Percentiles rank a stretch among this genome's conserved stretches.
Conservation (phyloP, 2,888 invertebrate genomes). For the Mesorhabditis belari region DNA sequence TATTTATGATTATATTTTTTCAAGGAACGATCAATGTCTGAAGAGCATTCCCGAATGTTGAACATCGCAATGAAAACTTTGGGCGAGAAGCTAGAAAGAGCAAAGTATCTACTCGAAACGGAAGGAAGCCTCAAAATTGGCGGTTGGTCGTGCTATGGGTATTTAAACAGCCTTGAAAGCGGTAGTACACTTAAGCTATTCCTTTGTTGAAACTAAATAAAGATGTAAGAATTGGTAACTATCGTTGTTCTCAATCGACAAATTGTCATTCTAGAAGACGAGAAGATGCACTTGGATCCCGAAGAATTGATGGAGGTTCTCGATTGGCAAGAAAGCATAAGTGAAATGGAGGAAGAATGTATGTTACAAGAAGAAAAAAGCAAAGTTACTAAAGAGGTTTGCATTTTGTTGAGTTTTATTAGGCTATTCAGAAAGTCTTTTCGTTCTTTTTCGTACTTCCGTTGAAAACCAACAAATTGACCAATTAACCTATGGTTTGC, state of each 20-base stretch:
- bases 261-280: neutral
- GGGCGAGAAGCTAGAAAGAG: slow-evolving; percentile 69
- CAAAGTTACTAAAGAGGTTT: slow-evolving; percentile 5
- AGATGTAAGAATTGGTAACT: no score
- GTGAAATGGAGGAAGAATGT: slow-evolving; percentile 57
- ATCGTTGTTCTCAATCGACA: neutral
- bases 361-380: slow-evolving; percentile 15
- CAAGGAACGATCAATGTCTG: slow-evolving; percentile 71
- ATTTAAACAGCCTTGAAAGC: no score
- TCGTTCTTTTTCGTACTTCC: no score
- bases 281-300: slow-evolving; percentile 46
- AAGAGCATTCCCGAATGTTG: slow-evolving; percentile 75
- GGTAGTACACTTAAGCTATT: no score
- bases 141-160: no score
- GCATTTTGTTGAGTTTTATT: no score
- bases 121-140: slow-evolving; percentile 48
- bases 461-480: no score
- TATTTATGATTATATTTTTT: neutral
- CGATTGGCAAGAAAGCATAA: slow-evolving; percentile 79
- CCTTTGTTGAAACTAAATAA: no score
- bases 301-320: slow-evolving; percentile 75
- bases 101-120: slow-evolving; percentile 73
- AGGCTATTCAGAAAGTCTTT: no score
- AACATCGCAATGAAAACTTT: slow-evolving; percentile 82
- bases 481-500: no score